phyloP scores from a whole-genome alignment of 2,888 invertebrate genomes.

The Acleris cristana region DNA sequence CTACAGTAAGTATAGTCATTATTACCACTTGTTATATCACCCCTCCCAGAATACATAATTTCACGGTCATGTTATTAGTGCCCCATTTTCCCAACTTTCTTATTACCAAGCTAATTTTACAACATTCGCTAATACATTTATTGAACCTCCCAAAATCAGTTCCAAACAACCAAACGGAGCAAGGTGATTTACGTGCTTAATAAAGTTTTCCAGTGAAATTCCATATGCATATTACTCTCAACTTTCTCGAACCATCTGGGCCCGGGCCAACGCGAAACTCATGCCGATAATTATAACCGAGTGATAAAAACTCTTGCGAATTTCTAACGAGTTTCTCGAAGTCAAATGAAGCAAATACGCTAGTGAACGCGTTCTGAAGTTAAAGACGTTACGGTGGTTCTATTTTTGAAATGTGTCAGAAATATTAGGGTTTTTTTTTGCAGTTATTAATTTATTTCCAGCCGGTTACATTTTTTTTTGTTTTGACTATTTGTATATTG shows the following conservation, averaged over 20 bases:
- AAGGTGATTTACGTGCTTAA: constrained; percentile 34
- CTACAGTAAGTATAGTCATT: too few relatives aligned
- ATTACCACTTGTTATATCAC: too few relatives aligned
- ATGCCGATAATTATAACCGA: constrained; percentile 35
- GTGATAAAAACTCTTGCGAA: constrained; percentile 33
- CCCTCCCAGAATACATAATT: too few relatives aligned
- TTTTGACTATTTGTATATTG: too few relatives aligned
- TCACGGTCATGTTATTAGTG: too few relatives aligned
- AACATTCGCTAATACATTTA: not conserved
- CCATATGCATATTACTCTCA: constrained; percentile 36
- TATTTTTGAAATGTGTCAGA: too few relatives aligned
- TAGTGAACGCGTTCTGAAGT: not conserved
- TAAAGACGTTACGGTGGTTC: not conserved
- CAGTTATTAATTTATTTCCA: too few relatives aligned
- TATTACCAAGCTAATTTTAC: too few relatives aligned
- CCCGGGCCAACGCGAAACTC: constrained; percentile 24
- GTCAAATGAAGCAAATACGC: constrained; percentile 25
- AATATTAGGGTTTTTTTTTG: too few relatives aligned
- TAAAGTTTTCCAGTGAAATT: constrained; percentile 36
- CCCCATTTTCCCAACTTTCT: too few relatives aligned
- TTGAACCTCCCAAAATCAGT: constrained; percentile 1
- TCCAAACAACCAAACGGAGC: constrained; percentile 24
- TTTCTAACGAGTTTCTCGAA: constrained; percentile 34
- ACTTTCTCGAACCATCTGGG: constrained; percentile 33
- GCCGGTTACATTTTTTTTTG: too few relatives aligned